Evolutionary conservation across 2,888 invertebrate genomes (phyloP).

Genomic region (Andrena trimmerana): DNA sequence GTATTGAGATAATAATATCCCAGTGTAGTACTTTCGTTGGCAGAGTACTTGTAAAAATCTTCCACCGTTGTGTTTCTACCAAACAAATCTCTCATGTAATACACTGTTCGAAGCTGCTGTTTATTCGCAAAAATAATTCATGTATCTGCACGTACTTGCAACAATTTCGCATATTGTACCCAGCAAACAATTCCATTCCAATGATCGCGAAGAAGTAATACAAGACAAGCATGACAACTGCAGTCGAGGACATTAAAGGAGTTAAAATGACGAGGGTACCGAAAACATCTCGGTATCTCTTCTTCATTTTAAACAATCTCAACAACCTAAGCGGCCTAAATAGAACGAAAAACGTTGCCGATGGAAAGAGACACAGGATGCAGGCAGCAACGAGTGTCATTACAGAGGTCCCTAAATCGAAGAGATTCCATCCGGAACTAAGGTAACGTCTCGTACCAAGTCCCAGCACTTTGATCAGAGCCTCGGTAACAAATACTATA

Average conservation of each 20-base stretch:
- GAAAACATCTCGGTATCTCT: conserved; percentile 93
- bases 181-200: conserved; percentile 95
- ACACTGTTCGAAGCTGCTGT: background rate
- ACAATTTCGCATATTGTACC: conserved; percentile 91
- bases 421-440: conserved; percentile 94
- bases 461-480: conserved; percentile 90
- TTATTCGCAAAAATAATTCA: background rate
- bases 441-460: conserved; percentile 91
- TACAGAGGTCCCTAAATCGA: conserved; percentile 90
- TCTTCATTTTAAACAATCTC: conserved; percentile 92
- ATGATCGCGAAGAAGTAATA: conserved; percentile 96
- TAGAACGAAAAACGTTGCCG: conserved; percentile 90
- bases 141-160: conserved; percentile 89
- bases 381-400: conserved; percentile 89
- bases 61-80: conserved; percentile 93
- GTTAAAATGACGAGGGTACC: conserved; percentile 93
- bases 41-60: conserved; percentile 91
- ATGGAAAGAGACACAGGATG: conserved; percentile 89
- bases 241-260: conserved; percentile 94
- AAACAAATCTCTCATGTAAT: conserved; percentile 12
- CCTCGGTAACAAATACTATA: conserved; percentile 93
- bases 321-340: conserved; percentile 90
- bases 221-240: conserved; percentile 92
- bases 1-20: conserved; percentile 96
- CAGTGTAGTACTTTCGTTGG: conserved; percentile 89